Evolutionary conservation across 2,888 invertebrate species (phyloP).

Genomic region (Eupithecia inturbata): DNA sequence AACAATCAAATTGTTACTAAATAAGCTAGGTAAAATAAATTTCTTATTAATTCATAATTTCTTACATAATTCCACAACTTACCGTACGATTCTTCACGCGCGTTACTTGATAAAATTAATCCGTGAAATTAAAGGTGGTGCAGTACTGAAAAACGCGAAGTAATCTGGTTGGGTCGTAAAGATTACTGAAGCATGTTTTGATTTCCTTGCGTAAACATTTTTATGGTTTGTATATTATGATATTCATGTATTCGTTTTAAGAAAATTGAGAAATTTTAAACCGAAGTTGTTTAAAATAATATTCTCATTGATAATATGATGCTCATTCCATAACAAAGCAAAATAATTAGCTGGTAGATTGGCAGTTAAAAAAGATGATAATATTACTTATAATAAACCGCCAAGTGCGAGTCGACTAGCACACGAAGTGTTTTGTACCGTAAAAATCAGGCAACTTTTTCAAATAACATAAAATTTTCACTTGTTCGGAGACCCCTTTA

Average conservation of each 20-base stretch:
- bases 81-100: conserved; percentile 4
- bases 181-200: conserved; percentile 47
- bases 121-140: conserved; percentile 42
- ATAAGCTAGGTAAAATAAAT: background rate
- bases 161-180: conserved; percentile 54
- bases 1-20: too few species aligned
- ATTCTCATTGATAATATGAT: background rate
- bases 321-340: background rate
- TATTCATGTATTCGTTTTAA: conserved; percentile 6
- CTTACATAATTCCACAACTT: background rate
- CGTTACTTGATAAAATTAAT: conserved; percentile 32
- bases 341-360: background rate
- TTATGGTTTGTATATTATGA: conserved; percentile 21
- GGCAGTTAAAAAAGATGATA: too few species aligned
- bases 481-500: too few species aligned
- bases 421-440: too few species aligned
- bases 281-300: background rate
- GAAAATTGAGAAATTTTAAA: background rate
- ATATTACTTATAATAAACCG: too few species aligned
- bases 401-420: too few species aligned
- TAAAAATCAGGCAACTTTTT: too few species aligned
- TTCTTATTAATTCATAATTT: background rate
- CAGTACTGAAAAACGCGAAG: background rate
- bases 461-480: too few species aligned
- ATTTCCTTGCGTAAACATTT: conserved; percentile 24